phyloP scores from a whole-genome alignment of 2,113 vertebrate genomes.

The Acanthisitta chloris region DNA sequence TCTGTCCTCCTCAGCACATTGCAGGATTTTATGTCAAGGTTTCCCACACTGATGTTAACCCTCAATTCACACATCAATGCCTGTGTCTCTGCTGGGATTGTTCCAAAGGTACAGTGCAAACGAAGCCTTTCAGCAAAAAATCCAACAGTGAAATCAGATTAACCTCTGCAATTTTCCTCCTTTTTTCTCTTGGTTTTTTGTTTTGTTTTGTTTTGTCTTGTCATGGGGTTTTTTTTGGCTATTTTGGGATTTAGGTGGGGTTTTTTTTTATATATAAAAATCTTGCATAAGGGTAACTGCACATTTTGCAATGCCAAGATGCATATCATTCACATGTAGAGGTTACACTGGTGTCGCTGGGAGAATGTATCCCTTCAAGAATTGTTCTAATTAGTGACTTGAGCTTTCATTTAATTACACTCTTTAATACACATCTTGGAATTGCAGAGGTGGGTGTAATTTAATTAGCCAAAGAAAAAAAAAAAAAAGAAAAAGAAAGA shows the following conservation, averaged over 20 bases:
- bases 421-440: conserved; percentile 35
- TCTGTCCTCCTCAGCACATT: not conserved
- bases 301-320: not conserved
- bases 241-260: too few species aligned
- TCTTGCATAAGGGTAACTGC: not conserved
- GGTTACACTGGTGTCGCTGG: conserved; percentile 1
- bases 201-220: not conserved
- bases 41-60: not conserved
- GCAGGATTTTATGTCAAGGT: not conserved
- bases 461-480: conserved; percentile 9
- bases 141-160: fast-evolving
- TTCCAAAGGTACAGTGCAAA: not conserved
- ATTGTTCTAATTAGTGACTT: conserved; percentile 50
- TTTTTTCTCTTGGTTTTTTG: not conserved
- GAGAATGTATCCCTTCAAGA: conserved; percentile 47
- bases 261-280: not conserved
- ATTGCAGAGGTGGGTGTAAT: conserved; percentile 59
- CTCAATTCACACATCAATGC: not conserved
- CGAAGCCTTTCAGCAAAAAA: not conserved
- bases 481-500: not conserved
- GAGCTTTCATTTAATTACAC: conserved; percentile 57
- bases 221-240: too few species aligned
- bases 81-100: not conserved
- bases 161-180: not conserved
- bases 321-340: not conserved